Evolutionary conservation across 2,888 invertebrate species (phyloP), one percentile per base, ranked within the genome.

Genomic region (Zaprionus obscuricornis): DNA sequence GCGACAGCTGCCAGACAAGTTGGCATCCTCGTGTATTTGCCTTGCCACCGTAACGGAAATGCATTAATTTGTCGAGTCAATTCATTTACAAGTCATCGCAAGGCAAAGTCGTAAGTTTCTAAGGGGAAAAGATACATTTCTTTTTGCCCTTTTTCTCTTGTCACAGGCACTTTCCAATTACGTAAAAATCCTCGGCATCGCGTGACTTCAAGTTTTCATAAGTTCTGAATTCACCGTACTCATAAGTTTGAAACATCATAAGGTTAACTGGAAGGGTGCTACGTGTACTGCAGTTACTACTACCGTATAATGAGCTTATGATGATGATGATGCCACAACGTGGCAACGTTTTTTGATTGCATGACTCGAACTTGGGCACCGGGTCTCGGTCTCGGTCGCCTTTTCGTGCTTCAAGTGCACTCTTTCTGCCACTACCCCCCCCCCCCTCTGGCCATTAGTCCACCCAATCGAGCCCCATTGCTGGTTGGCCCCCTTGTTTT

Each of bases 21-120:
- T 63, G 70, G 70, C 56, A 64, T 46, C 52, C 2, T 46, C 31
- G 76, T 47, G 77, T 54, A 63, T 43, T n/a, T n/a, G n/a, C n/a
- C n/a, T n/a, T n/a, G 51, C 46, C 42, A 22, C 33, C 55, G 31
- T 39, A 83, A 63, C 85, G 83, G 85, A 81, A 82, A 81, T 75
- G 70, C 83, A 78, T 82, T 73, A 66, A 81, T 81, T 85, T 85
- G 83, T 85, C 85, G 62, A 85, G 82, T 85, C 82, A 82, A 78
- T 71, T 85, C 57, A 58, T 47, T 62, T 52, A 55, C 14, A 60
- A 54, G 50, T n/a, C n/a, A n/a, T n/a, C n/a, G n/a, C n/a, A n/a
- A n/a, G n/a, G n/a, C n/a, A n/a, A n/a, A n/a, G n/a, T 50, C 36
- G 56, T 29, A 60, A 56, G 26, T 8, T 22, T 11, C 17, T 13